Evolutionary conservation across 1,140 invertebrate genomes (phyloP), one percentile per base, ranked within the genome.

Genomic region (Nebria ingens): DNA sequence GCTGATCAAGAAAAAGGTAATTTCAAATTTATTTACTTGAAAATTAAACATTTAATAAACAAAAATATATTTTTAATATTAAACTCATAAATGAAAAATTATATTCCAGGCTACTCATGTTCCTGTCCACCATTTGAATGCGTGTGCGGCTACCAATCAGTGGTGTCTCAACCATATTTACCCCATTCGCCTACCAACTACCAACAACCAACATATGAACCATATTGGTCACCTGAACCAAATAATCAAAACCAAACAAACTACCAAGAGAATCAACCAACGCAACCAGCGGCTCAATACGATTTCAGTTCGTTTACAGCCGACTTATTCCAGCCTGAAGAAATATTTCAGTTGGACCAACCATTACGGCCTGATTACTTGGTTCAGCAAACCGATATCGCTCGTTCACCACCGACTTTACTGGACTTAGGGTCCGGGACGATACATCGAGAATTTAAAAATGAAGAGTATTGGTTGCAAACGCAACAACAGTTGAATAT

Each of bases 341-440:
- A 87, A 68, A 85, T 87, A 50, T 88, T 87, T 64, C 84, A 87
- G 65, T 64, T 87, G 29, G 84, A 86, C 57, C 84, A 86, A 64
- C 84, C 84, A 0, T 73, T 86, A n/a, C 73, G 82, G 59, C 71
- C 79, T 0, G 81, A 85, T 56, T 83, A 79, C 54, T 53, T 60
- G 4, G 54, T 61, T 21, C 68, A 68, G 49, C 68, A 70, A 70
- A 58, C 71, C 58, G 77, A 78, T 0, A 61, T 77, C 2, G 75
- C 77, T 22, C 63, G 76, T 29, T 86, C 84, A 0, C 83, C 84
- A 0, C 78, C 84, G 0, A 85, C 83, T 0, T 73, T 89, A 15
- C 74, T 86, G 0, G 85, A 87, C 59, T 71, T 87, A 0, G 81
- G 80, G 0, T 86, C 83, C 62, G 82, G 82, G 0, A 83, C 81